Evolutionary conservation across 2,888 invertebrate species (phyloP), one percentile per base, ranked within the genome.

Genomic region (Phlogophora meticulosa): DNA sequence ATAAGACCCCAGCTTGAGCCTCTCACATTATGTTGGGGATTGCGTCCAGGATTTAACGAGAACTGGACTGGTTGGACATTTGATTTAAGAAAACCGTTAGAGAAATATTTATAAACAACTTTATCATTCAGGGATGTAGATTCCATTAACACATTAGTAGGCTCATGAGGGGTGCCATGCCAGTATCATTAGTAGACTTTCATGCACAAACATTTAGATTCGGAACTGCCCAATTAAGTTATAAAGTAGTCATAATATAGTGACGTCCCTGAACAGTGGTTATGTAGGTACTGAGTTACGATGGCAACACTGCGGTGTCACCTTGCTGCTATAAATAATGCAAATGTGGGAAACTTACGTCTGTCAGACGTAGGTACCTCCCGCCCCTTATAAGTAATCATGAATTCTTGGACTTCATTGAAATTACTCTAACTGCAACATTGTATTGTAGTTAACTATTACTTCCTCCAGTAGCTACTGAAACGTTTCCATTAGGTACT

Each of bases 311-410:
- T n/a, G 66, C 55, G 74, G 78, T 76, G 76, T 76, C 76, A 76
- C 74, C 78, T 78, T 78, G 64, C 68, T 28, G 34, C 64, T 76
- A 73, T 78, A 74, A 78, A 74, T 76, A 71, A 79, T 49, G 13
- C 28, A 34, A 32, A 38, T 70, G 42, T 56, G 64, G 59, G 60
- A 57, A 70, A 64, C 72, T 10, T 70, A 48, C 60, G 42, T 58
- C 53, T 46, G 13, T 24, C 34, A 34, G 42, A 48, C 28, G 32
- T n/a, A n/a, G n/a, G n/a, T 38, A 60, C 38, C 17, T 24, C 9
- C 22, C 32, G 43, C 40, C 11, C 52, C 36, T 48, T 11, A 20
- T 17, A 42, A 11, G 48, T 45, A 32, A 63, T 48, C 51, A 13
- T 46, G 36, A 49, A 36, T 58, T 51, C 58, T 65, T 45, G 43